Percentiles rank a stretch among this genome's conserved stretches.
phyloP scores from a whole-genome alignment of 2,888 invertebrate genomes.

The Pseudolycoriella hygida region DNA sequence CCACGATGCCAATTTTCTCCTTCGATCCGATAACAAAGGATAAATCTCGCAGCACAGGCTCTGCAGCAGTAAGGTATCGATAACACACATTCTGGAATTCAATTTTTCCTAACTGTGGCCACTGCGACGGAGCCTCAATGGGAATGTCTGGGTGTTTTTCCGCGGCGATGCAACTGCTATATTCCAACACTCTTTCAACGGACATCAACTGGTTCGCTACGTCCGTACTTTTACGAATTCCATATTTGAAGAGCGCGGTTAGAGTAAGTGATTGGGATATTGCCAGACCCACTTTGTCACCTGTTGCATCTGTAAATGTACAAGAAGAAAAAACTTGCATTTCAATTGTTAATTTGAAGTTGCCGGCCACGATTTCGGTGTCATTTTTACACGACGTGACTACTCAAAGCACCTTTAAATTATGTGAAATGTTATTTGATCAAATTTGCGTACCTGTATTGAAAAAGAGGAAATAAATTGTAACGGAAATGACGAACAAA shows the following conservation, averaged over 20 bases:
- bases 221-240: conserved; percentile 45
- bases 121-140: conserved; percentile 14
- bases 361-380: conserved; percentile 6
- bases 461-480: conserved; percentile 14
- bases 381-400: background rate
- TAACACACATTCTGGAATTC: conserved; percentile 33
- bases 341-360: background rate
- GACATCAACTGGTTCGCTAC: conserved; percentile 45
- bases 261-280: conserved; percentile 33
- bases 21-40: conserved; percentile 33
- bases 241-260: conserved; percentile 44
- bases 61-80: conserved; percentile 62
- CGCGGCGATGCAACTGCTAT: conserved; percentile 28
- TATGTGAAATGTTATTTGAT: no score
- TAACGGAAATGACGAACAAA: background rate
- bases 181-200: conserved; percentile 59
- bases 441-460: no score
- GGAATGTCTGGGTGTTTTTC: conserved; percentile 28
- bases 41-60: conserved; percentile 60
- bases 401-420: no score
- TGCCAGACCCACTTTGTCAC: conserved; percentile 33
- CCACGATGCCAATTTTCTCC: conserved; percentile 43
- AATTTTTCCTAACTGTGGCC: conserved; percentile 35
- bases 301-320: conserved; percentile 13
- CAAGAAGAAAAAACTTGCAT: no score